These are phyloP conservation scores for Calcarius lapponicus DNA, from an alignment of 2,797 vertebrate species.

Conservation along the genomic window DNA sequence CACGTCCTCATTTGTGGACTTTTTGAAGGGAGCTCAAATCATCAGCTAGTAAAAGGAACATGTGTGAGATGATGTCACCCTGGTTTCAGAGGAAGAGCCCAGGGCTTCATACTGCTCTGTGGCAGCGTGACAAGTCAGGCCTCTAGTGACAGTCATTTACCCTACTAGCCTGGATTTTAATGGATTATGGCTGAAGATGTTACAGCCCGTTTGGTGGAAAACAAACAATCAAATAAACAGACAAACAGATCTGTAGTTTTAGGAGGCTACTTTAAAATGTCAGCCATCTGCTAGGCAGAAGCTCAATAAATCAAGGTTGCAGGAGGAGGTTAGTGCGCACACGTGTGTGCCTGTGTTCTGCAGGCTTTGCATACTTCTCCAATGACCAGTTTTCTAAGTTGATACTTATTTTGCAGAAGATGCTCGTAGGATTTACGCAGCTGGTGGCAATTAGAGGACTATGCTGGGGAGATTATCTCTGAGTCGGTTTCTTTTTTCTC, in stretches of 20 bases:
- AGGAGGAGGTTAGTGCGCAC: neutral
- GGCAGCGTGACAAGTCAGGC: neutral
- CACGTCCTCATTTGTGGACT: accelerated
- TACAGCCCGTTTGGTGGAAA: neutral
- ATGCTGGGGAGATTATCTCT: conserved; percentile 1
- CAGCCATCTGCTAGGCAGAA: conserved; percentile 69
- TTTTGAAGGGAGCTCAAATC: conserved; percentile 8
- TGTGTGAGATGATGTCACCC: conserved; percentile 46
- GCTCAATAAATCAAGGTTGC: conserved; percentile 64
- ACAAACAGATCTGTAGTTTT: conserved; percentile 8
- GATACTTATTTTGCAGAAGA: conserved; percentile 73
- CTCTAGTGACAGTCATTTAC: neutral
- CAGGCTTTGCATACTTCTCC: conserved; percentile 71
- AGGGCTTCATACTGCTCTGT: neutral
- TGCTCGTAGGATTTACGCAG: conserved; percentile 67
- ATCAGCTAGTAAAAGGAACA: neutral
- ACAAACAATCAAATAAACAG: neutral
- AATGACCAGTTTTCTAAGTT: conserved; percentile 67
- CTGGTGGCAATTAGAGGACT: conserved; percentile 73
- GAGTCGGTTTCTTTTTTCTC: neutral
- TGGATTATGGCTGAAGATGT: neutral
- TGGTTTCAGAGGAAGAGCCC: neutral
- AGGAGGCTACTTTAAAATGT: conserved; percentile 53
- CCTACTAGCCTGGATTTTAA: neutral
- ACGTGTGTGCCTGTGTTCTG: conserved; percentile 41